Percentiles rank a stretch among this genome's conserved stretches.
Conservation (phyloP, 2,113 vertebrate genomes). For the Rhizomys pruinosus region DNA sequence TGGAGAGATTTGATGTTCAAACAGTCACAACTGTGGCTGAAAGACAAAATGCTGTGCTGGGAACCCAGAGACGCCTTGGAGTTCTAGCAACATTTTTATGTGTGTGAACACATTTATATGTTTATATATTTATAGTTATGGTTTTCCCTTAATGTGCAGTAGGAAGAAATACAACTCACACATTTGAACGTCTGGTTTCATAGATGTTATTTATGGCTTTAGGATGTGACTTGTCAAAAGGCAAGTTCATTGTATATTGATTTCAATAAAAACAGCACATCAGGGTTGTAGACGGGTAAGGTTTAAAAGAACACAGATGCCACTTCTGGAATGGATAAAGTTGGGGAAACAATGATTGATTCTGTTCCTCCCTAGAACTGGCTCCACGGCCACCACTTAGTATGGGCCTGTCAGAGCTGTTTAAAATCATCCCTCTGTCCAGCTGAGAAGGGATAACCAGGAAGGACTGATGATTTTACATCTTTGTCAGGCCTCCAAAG, state of each 20-base stretch:
- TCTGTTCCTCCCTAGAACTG: background rate
- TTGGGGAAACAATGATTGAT: background rate
- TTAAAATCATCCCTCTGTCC: background rate
- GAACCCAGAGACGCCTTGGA: background rate
- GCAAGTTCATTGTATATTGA: background rate
- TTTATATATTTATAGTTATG: background rate
- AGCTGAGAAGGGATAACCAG: background rate
- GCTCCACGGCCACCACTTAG: no score
- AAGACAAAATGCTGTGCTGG: background rate
- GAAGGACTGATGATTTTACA: background rate
- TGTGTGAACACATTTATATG: slow-evolving; percentile 38
- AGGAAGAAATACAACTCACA: background rate
- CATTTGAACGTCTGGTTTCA: slow-evolving; percentile 19
- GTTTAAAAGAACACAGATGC: background rate
- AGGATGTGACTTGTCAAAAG: slow-evolving; percentile 40
- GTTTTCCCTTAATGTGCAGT: slow-evolving; percentile 12
- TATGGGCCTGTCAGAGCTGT: background rate
- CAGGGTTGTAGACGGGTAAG: background rate
- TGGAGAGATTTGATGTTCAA: slow-evolving; percentile 9
- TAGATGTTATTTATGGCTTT: background rate
- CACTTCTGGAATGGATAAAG: background rate
- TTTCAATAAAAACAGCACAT: slow-evolving; percentile 33
- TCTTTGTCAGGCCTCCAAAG: background rate
- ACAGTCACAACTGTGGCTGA: background rate
- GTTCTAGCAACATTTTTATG: slow-evolving; percentile 3